Evolutionary conservation across 2,113 vertebrate genomes (phyloP), one percentile per base, ranked within the genome.

Genomic region (Otis tarda): DNA sequence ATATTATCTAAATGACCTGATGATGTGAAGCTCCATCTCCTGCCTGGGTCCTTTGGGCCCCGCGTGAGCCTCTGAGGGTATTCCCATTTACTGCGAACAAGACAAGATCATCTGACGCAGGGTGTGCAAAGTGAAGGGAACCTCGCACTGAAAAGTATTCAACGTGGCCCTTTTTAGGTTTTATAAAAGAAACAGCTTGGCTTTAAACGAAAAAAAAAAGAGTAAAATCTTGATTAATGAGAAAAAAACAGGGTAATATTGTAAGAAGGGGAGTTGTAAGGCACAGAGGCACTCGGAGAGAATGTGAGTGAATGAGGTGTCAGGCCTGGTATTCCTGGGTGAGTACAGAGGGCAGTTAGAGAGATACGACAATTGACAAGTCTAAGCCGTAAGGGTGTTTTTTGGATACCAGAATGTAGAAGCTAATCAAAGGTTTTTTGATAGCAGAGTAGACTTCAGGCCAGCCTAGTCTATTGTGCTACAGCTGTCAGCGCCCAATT

Each of bases 111-210:
- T 6, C 6, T 41, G 41, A 41, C 20, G 11, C 23, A 74, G 30
- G 13, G 14, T n/a, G 35, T 16, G 27, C 35, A 88, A 77, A 85
- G 4, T 6, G 12, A 23, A 61, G 19, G 52, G 37, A 60, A 23
- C 4, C 5, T 69, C 3, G 0, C 5, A 21, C 8, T 1, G 0
- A 20, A 22, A 63, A 35, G 4, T 55, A 45, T 14, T 24, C 7
- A 55, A 2, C 4, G 9, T 6, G 9, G 30, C 3, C 3, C 0
- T 30, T 69, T 81, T 75, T 49, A 43, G 18, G 9, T 35, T 52
- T 87, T 59, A 75, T 21, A 71, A 88, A 90, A 91, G 35, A 56
- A 87, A 61, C 2, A 78, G 16, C 14, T 79, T 63, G 37, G 39
- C 15, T 79, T 75, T 76, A 41, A 41, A 41, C 41, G 5, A 41